Percentiles rank a stretch among this genome's conserved stretches.
These are phyloP conservation scores for Leptinotarsa rubiginosa DNA, from an alignment of 2,888 invertebrate species.

Conservation along the genomic window DNA sequence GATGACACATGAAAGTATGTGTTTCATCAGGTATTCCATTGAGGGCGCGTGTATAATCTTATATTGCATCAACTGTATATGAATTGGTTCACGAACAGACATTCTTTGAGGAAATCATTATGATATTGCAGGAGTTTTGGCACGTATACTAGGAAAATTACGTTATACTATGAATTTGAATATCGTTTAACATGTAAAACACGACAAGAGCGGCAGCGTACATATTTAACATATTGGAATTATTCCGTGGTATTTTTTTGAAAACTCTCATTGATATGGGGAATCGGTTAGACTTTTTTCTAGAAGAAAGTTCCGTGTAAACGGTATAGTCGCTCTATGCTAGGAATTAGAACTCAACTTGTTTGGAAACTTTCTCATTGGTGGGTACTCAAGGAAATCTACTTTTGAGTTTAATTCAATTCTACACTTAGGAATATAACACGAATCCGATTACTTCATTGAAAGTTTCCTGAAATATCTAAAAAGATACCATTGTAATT, in stretches of 20 bases:
- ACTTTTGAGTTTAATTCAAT: too few relatives aligned
- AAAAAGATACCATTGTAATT: too few relatives aligned
- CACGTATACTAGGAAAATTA: slow-evolving; percentile 37
- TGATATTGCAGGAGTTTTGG: slow-evolving; percentile 21
- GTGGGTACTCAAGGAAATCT: neutral
- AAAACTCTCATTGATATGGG: slow-evolving; percentile 30
- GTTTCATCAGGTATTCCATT: too few relatives aligned
- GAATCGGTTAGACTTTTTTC: slow-evolving; percentile 39
- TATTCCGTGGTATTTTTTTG: slow-evolving; percentile 22
- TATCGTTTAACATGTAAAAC: slow-evolving; percentile 39
- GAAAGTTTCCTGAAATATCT: too few relatives aligned
- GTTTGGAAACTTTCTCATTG: neutral
- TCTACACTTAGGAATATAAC: too few relatives aligned
- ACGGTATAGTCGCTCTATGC: neutral
- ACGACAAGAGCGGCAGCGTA: slow-evolving; percentile 35
- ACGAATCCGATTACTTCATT: too few relatives aligned
- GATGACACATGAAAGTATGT: too few relatives aligned
- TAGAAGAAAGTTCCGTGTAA: neutral
- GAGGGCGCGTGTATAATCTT: too few relatives aligned
- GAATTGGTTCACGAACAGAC: slow-evolving; percentile 16
- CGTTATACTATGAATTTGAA: slow-evolving; percentile 33
- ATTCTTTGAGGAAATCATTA: slow-evolving; percentile 16
- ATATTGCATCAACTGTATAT: too few relatives aligned
- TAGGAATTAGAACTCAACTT: neutral
- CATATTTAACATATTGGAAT: slow-evolving; percentile 32